A percentile compares a stretch with the other conserved stretches of the same genome.
phyloP scores from a whole-genome alignment of 2,888 invertebrate species.

The Epirrhoe alternata region DNA sequence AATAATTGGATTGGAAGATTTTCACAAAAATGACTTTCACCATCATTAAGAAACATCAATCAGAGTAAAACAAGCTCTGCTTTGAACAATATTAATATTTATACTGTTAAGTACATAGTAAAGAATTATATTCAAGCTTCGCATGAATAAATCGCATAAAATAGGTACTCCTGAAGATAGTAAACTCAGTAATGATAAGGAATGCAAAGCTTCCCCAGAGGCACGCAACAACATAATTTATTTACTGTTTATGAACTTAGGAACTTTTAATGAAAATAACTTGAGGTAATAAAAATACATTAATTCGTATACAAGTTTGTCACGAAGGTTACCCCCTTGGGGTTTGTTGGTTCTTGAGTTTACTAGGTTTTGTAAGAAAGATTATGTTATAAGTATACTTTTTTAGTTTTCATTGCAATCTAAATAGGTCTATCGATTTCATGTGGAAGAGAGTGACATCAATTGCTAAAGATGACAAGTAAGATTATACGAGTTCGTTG shows the following conservation, averaged over 20 bases:
- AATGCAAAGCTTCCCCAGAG: slow-evolving; percentile 51
- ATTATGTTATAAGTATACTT: no score
- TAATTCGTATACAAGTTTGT: slow-evolving; percentile 70
- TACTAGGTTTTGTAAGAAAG: no score
- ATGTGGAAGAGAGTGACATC: no score
- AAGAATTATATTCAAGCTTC: slow-evolving; percentile 27
- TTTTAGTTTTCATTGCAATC: no score
- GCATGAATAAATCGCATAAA: slow-evolving; percentile 41
- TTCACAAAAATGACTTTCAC: no score
- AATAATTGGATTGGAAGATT: no score
- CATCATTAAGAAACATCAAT: background rate
- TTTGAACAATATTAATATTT: slow-evolving; percentile 19
- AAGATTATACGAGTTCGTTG: no score
- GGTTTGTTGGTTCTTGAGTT: background rate
- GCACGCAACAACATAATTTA: slow-evolving; percentile 75
- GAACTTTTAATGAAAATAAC: slow-evolving; percentile 76
- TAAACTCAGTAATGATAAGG: slow-evolving; percentile 53
- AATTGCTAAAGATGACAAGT: no score
- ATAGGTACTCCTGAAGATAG: slow-evolving; percentile 48
- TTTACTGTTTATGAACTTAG: slow-evolving; percentile 74
- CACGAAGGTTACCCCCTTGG: slow-evolving; percentile 60
- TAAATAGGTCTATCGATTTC: no score
- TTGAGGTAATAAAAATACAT: slow-evolving; percentile 71
- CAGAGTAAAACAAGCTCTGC: background rate
- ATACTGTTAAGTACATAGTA: no score